Conservation (phyloP, 2,797 vertebrate species). For the Erithacus rubecula region DNA sequence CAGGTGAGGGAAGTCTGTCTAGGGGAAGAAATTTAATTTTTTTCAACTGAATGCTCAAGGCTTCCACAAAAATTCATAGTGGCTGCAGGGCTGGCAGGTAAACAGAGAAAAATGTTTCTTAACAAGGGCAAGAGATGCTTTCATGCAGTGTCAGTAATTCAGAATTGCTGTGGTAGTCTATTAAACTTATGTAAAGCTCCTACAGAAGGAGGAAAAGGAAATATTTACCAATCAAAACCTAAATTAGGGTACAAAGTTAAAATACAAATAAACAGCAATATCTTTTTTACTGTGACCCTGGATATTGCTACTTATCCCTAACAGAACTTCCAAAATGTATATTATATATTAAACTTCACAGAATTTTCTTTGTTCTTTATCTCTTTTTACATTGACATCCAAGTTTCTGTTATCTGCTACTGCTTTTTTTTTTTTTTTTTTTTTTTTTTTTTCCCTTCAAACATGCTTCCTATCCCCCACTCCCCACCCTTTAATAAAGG, state of each 20-base stretch:
- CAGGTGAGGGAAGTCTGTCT: neutral
- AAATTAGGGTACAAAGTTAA: neutral
- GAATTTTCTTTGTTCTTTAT: neutral
- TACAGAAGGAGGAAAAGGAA: neutral
- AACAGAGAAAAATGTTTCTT: neutral
- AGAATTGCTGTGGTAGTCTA: neutral
- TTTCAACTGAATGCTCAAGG: neutral
- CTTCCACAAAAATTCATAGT: neutral
- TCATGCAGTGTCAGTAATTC: neutral
- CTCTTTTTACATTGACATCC: neutral
- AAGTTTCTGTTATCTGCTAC: neutral
- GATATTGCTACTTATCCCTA: neutral
- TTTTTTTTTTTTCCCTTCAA: neutral
- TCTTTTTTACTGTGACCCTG: neutral
- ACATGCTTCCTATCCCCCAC: fast-evolving
- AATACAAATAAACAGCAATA: neutral
- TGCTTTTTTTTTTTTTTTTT: neutral
- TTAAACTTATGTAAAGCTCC: neutral
- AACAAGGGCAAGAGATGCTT: neutral
- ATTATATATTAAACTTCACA: neutral
- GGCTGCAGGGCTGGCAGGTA: neutral
- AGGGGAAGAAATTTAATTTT: neutral
- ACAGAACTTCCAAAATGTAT: neutral
- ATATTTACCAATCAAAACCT: neutral
- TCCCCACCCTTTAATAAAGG: fast-evolving